A percentile compares a stretch with the other conserved stretches of the same genome.
Conservation (phyloP, 1,140 invertebrate genomes). For the Diachasmimorpha longicaudata region DNA sequence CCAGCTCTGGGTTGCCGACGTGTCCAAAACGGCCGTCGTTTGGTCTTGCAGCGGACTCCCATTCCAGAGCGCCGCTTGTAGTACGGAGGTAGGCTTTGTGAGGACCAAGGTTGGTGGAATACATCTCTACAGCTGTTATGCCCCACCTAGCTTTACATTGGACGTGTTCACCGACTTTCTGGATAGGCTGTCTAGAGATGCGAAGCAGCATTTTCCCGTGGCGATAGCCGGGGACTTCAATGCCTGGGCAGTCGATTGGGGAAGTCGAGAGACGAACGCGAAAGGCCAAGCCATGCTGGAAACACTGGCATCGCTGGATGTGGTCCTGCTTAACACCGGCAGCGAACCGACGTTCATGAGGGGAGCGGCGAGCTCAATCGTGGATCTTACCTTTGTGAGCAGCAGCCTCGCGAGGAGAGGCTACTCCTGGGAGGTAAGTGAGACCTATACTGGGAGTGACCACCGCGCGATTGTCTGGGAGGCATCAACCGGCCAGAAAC, state of each 20-base stretch:
- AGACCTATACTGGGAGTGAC: background rate
- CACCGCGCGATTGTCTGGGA: background rate
- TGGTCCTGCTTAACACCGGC: constrained; percentile 22
- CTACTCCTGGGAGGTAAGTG: background rate
- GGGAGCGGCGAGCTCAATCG: background rate
- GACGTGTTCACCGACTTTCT: background rate
- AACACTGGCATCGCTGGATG: constrained; percentile 10
- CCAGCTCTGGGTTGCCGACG: background rate
- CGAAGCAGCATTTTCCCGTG: background rate
- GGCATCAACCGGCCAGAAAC: background rate
- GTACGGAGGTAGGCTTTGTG: background rate
- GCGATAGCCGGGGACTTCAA: too few species aligned
- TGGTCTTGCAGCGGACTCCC: background rate
- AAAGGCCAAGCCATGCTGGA: constrained; percentile 20
- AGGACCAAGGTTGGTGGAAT: background rate
- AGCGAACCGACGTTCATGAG: background rate
- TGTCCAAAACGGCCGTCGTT: background rate
- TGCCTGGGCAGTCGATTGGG: constrained; percentile 12
- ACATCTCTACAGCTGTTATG: background rate
- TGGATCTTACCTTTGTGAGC: background rate
- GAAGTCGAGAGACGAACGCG: background rate
- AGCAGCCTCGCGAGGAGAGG: background rate
- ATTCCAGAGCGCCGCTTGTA: background rate
- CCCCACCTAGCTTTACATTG: background rate
- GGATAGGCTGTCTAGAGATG: background rate